These are phyloP conservation scores for Coreius guichenoti DNA, from an alignment of 2,797 vertebrate species.

Conservation along the genomic window DNA sequence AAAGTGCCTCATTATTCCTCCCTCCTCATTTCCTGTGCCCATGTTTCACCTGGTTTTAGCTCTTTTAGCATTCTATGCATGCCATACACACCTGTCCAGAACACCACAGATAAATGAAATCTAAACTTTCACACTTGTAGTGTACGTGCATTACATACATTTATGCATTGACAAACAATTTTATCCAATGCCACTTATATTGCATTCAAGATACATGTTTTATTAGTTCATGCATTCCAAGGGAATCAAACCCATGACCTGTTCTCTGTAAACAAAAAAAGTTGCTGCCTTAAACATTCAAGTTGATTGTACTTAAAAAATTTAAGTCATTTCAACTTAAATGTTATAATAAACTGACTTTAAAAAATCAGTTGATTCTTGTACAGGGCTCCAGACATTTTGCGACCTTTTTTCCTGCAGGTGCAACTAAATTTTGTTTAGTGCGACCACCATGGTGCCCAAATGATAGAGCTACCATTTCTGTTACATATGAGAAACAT, in stretches of 20 bases:
- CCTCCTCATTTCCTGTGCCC: conserved; percentile 22
- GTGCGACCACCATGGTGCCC: no score
- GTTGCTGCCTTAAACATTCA: no score
- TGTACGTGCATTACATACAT: background rate
- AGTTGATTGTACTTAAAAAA: no score
- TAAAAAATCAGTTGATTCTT: no score
- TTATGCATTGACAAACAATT: background rate
- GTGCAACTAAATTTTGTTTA: no score
- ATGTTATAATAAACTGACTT: no score
- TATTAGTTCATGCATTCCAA: background rate
- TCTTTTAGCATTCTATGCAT: conserved; percentile 7
- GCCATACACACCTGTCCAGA: conserved; percentile 57
- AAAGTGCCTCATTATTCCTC: conserved; percentile 36
- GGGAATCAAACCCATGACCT: background rate
- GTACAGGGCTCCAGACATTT: no score
- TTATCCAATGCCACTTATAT: background rate
- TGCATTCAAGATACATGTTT: background rate
- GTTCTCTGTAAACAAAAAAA: no score
- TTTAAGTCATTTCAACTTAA: no score
- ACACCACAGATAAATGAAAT: background rate
- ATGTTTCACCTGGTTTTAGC: conserved; percentile 36
- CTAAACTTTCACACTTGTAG: background rate
- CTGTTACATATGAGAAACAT: no score
- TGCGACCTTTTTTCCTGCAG: no score
- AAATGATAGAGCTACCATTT: no score